Conservation (phyloP, 2,888 invertebrate species). For the Dasypogon diadema region DNA sequence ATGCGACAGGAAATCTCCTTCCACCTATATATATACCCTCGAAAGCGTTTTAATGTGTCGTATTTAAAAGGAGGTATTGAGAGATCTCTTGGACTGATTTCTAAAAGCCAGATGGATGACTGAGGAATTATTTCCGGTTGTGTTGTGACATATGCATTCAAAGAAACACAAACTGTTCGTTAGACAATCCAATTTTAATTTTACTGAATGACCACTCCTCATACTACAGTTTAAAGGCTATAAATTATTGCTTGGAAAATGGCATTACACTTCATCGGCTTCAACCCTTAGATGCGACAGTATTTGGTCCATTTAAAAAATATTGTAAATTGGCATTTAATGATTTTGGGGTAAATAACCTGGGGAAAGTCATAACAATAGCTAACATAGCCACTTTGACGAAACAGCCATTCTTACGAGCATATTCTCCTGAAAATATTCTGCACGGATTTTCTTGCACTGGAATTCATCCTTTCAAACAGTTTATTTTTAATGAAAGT, state of each 20-base stretch:
- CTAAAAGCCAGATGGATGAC: constrained; percentile 36
- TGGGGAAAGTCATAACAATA: neutral
- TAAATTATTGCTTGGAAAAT: neutral
- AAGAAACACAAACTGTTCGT: no score
- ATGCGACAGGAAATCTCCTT: no score
- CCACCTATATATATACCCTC: no score
- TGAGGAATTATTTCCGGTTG: neutral
- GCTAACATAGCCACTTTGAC: neutral
- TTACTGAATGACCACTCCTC: constrained; percentile 9
- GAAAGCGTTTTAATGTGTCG: neutral
- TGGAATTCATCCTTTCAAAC: neutral
- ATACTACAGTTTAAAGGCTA: neutral
- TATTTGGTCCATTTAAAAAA: neutral
- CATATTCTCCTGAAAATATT: neutral
- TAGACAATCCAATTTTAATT: neutral
- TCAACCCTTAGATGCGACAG: neutral
- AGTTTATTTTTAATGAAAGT: neutral
- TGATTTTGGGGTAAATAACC: rapidly evolving
- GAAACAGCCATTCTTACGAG: neutral
- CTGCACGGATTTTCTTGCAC: neutral
- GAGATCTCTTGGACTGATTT: neutral
- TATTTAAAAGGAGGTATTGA: neutral
- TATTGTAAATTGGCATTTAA: neutral
- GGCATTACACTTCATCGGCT: neutral
- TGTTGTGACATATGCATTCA: no score